Conservation (phyloP, 2,888 invertebrate species). For the Periphyllus acericola region DNA sequence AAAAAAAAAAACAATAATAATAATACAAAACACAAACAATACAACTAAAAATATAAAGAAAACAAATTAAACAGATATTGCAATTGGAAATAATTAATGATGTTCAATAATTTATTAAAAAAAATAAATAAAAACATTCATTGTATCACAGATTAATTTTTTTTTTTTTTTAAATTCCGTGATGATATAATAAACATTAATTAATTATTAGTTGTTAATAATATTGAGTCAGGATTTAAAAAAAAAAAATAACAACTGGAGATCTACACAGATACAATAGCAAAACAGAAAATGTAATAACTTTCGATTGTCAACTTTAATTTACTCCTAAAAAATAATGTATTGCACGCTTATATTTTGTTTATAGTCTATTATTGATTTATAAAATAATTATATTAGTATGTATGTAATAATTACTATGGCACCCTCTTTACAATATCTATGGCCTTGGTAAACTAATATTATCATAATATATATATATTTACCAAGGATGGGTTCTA, state of each 20-base stretch:
- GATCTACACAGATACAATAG: background rate
- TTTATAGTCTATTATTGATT: slow-evolving; percentile 4
- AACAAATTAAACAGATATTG: background rate
- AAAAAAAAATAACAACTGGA: background rate
- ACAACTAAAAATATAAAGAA: slow-evolving; percentile 8
- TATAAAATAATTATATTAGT: slow-evolving; percentile 11
- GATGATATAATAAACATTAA: background rate
- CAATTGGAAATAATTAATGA: background rate
- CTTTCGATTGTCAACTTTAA: slow-evolving; percentile 46
- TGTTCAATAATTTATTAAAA: background rate
- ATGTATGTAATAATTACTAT: slow-evolving; percentile 4
- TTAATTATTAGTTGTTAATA: background rate
- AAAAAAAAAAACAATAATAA: slow-evolving; percentile 1
- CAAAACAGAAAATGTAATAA: background rate
- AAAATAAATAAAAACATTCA: no score
- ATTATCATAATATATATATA: background rate
- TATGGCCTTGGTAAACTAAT: background rate
- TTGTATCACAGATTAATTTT: no score
- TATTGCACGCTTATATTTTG: slow-evolving; percentile 37
- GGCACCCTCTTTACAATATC: slow-evolving; percentile 4
- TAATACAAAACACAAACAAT: slow-evolving; percentile 46
- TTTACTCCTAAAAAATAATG: slow-evolving; percentile 11
- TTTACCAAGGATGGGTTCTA: background rate
- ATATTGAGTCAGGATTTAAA: background rate
- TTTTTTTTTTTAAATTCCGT: no score